Percentiles rank a stretch among this genome's conserved stretches.
Evolutionary conservation across 2,888 invertebrate species (phyloP).

Genomic region (Ochropacha duplaris): DNA sequence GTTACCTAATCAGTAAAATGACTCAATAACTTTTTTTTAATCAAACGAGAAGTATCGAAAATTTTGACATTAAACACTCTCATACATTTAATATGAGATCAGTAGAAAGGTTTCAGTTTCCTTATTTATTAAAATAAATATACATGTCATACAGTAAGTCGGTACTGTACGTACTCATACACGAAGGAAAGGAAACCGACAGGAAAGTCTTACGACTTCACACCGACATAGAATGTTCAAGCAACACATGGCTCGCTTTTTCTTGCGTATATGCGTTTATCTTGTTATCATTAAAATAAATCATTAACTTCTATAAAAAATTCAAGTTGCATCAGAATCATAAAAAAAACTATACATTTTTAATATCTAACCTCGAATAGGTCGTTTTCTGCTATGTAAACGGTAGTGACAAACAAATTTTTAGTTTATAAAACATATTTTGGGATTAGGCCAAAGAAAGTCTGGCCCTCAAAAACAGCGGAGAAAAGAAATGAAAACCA

Average conservation of each 20-base stretch:
- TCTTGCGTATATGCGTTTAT: not conserved
- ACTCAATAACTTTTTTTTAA: too few relatives aligned
- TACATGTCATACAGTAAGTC: not conserved
- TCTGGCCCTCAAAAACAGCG: not conserved
- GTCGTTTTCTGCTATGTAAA: not conserved
- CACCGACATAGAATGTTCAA: not conserved
- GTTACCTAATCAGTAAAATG: too few relatives aligned
- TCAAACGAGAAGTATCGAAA: too few relatives aligned
- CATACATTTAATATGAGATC: too few relatives aligned
- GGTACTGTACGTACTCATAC: too few relatives aligned
- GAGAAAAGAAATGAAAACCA: not conserved
- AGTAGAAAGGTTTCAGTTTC: too few relatives aligned
- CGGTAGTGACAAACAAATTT: not conserved
- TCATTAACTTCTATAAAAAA: not conserved
- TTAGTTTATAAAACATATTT: too few relatives aligned
- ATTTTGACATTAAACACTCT: too few relatives aligned
- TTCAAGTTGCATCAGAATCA: not conserved
- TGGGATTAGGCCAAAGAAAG: too few relatives aligned
- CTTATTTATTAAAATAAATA: conserved; percentile 25
- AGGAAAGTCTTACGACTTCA: not conserved
- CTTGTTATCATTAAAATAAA: not conserved
- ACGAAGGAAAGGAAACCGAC: conserved; percentile 5
- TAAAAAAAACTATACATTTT: not conserved
- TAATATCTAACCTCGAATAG: not conserved
- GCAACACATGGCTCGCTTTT: conserved; percentile 1